phyloP scores from a whole-genome alignment of 2,797 vertebrate genomes.

The Pantherophis vulpinus region DNA sequence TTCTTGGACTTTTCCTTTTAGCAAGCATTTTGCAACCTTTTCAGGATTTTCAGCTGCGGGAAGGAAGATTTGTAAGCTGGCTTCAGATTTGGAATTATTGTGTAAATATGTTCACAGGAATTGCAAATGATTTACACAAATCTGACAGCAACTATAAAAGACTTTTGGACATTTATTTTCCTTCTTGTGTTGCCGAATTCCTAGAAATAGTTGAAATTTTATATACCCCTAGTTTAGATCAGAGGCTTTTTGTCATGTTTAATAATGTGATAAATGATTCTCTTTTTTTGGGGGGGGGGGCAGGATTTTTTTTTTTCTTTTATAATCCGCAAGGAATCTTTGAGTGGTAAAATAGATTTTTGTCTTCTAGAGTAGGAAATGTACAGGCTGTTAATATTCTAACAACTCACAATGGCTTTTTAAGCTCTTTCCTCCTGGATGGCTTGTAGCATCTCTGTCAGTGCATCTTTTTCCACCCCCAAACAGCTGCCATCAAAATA shows the following conservation, averaged over 20 bases:
- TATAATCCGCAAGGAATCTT: constrained; percentile 70
- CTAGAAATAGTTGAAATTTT: constrained; percentile 78
- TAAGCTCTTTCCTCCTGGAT: constrained; percentile 54
- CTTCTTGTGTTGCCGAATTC: constrained; percentile 76
- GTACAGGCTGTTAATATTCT: constrained; percentile 58
- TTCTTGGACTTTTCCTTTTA: constrained; percentile 51
- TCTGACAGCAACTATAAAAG: constrained; percentile 80
- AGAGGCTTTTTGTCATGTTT: constrained; percentile 79
- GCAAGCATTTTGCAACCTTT: constrained; percentile 45
- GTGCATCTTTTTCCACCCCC: constrained; percentile 39
- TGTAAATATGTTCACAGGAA: constrained; percentile 79
- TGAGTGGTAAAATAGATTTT: constrained; percentile 62
- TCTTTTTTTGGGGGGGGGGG: constrained; percentile 42
- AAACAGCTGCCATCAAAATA: constrained; percentile 58
- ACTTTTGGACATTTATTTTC: constrained; percentile 74
- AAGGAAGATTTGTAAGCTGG: constrained; percentile 74
- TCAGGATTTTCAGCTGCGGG: constrained; percentile 65
- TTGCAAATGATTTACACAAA: constrained; percentile 77
- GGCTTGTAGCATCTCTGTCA: constrained; percentile 34
- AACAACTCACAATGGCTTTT: constrained; percentile 54
- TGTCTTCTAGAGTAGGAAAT: constrained; percentile 59
- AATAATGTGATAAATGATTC: constrained; percentile 79
- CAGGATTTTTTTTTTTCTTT: constrained; percentile 57
- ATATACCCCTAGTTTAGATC: constrained; percentile 72
- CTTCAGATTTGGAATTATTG: constrained; percentile 75